Conservation (phyloP, 2,113 vertebrate genomes). For the Neotoma lepida region DNA sequence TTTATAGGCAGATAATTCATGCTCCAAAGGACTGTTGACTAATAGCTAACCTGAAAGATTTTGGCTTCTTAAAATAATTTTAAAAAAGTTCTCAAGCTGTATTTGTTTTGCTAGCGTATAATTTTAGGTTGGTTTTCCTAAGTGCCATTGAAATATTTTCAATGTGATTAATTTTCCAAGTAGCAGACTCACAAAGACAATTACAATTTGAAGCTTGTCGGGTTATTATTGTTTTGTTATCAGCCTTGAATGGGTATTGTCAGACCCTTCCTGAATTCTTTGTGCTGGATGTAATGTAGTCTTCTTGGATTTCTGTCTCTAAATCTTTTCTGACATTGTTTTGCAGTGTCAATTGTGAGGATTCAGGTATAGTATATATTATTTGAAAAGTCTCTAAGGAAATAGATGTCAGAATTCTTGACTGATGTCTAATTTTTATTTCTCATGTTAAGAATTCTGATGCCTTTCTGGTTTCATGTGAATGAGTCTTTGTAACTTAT, state of each 20-base stretch:
- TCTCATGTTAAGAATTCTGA: slow-evolving; percentile 57
- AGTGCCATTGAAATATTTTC: slow-evolving; percentile 69
- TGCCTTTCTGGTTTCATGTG: slow-evolving; percentile 65
- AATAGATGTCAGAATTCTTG: not conserved
- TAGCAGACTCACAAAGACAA: slow-evolving; percentile 54
- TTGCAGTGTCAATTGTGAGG: slow-evolving; percentile 35
- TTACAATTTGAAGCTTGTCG: slow-evolving; percentile 39
- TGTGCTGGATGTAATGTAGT: slow-evolving; percentile 54
- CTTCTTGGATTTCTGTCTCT: slow-evolving; percentile 57
- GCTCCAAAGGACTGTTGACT: not conserved
- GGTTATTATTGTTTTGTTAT: slow-evolving; percentile 57
- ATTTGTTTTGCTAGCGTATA: slow-evolving; percentile 59
- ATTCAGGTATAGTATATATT: not conserved
- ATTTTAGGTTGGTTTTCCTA: slow-evolving; percentile 65
- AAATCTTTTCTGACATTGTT: slow-evolving; percentile 71
- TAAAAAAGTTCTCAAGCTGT: not conserved
- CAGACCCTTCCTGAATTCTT: slow-evolving; percentile 40
- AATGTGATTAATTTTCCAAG: slow-evolving; percentile 71
- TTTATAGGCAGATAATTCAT: not conserved
- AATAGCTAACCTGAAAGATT: not conserved
- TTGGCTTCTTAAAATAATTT: slow-evolving; percentile 21
- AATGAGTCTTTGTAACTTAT: not conserved
- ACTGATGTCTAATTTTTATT: slow-evolving; percentile 9
- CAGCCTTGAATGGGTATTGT: slow-evolving; percentile 36
- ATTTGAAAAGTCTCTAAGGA: slow-evolving; percentile 1